A percentile compares a stretch with the other conserved stretches of the same genome.
These are phyloP conservation scores for Eledone cirrhosa DNA, from an alignment of 2,888 invertebrate genomes.

Conservation along the genomic window DNA sequence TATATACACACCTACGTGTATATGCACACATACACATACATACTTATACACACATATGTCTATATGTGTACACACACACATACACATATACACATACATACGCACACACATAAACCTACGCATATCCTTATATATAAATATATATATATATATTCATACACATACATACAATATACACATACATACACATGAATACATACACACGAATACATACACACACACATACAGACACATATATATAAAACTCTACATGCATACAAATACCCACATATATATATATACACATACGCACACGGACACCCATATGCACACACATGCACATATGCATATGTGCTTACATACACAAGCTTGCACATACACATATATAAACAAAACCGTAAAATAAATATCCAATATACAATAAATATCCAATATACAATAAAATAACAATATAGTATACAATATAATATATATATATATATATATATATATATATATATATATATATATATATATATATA, in stretches of 20 bases:
- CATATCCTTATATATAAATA: not conserved
- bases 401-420: no score
- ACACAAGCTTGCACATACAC: not conserved
- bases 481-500: no score
- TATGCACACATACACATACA: no score
- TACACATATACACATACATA: not conserved
- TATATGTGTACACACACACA: not conserved
- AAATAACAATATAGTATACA: not conserved
- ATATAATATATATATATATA: not conserved
- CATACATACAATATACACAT: not conserved
- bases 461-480: conserved; percentile 12
- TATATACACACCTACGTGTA: no score
- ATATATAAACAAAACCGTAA: not conserved
- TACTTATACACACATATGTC: no score
- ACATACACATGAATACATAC: not conserved
- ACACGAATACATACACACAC: not conserved
- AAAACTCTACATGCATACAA: not conserved
- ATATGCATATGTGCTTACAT: not conserved
- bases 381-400: not conserved
- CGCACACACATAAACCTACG: not conserved
- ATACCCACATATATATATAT: not conserved
- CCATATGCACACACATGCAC: not conserved
- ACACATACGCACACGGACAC: not conserved
- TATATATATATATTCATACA: not conserved
- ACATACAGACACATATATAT: not conserved